These are phyloP conservation scores for Halcyon chelicuti DNA, from an alignment of 2,797 vertebrate genomes.

Conservation along the genomic window DNA sequence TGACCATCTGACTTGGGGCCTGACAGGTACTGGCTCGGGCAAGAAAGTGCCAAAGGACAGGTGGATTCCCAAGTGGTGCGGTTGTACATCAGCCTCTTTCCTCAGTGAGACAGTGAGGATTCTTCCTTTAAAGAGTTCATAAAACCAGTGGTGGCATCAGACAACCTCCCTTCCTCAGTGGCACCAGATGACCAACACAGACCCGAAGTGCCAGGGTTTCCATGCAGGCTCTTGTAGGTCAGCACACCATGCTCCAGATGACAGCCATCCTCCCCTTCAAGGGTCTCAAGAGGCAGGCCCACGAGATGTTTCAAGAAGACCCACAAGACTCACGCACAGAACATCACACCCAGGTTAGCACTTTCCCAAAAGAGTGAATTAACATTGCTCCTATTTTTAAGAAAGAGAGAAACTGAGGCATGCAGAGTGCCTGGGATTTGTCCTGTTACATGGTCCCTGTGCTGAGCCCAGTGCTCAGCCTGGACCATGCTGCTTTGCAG, in stretches of 20 bases:
- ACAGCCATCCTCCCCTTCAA: not conserved
- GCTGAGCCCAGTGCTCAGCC: not conserved
- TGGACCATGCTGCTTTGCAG: not conserved
- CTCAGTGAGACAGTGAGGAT: not conserved
- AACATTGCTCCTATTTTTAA: not conserved
- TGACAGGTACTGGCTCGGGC: not conserved
- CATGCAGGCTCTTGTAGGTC: not conserved
- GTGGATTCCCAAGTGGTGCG: not conserved
- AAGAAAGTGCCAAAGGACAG: not conserved
- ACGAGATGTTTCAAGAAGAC: not conserved
- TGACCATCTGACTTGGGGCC: not conserved
- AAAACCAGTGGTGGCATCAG: not conserved
- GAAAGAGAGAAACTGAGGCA: not conserved
- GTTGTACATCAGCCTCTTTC: not conserved
- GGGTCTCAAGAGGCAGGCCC: not conserved
- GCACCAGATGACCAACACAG: not conserved
- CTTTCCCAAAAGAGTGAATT: not conserved
- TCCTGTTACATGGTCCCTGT: not conserved
- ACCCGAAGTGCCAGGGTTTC: not conserved
- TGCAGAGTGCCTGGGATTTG: not conserved
- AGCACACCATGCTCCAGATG: not conserved
- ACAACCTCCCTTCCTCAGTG: fast-evolving
- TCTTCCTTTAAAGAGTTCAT: not conserved
- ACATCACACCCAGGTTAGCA: not conserved
- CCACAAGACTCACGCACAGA: not conserved